Evolutionary conservation across 2,797 vertebrate species (phyloP), one percentile per base, ranked within the genome.

Genomic region (Vireo griseus): DNA sequence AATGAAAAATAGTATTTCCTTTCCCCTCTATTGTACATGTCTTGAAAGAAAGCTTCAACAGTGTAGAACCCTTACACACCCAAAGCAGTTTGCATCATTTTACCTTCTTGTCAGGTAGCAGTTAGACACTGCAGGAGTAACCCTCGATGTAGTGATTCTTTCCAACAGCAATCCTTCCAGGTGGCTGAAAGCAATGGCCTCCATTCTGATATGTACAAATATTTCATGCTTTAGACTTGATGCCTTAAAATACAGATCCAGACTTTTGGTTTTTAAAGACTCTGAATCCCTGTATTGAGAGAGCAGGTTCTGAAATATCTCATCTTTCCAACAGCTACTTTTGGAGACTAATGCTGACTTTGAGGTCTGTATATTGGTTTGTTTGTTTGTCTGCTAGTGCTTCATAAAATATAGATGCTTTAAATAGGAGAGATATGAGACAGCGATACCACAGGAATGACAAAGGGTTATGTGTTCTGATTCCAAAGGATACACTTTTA

Each of bases 321-420:
- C 19, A 14, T 75, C 11, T 47, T 76, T 73, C 63, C 52, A 42
- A 3, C 6, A 9, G 63, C 48, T 79, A 6, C 52, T 85, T 65
- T 66, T 63, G 71, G 71, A 85, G 40, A 47, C 57, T 79, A 52
- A 83, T 48, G 42, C 55, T 69, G 69, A 33, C 59, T 59, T 75
- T 92, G 84, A 90, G 65, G 68, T 65, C 62, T 83, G 0, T 47
- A 11, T 8, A 2, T 77, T 76, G 72, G 24, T 74, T 82, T 40
- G 25, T 67, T 91, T 90, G 24, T 68, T 47, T 66, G 44, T 54
- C 58, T 87, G 28, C 59, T 92, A 71, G 44, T 45, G 78, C 61
- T 86, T 89, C 75, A 91, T 96, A 74, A 95, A 95, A 95, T 93
- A 80, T 50, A 31, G 17, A 74, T 82, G 40, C 25, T 83, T 79